phyloP scores from a whole-genome alignment of 2,797 vertebrate genomes.

The Acipenser ruthenus region DNA sequence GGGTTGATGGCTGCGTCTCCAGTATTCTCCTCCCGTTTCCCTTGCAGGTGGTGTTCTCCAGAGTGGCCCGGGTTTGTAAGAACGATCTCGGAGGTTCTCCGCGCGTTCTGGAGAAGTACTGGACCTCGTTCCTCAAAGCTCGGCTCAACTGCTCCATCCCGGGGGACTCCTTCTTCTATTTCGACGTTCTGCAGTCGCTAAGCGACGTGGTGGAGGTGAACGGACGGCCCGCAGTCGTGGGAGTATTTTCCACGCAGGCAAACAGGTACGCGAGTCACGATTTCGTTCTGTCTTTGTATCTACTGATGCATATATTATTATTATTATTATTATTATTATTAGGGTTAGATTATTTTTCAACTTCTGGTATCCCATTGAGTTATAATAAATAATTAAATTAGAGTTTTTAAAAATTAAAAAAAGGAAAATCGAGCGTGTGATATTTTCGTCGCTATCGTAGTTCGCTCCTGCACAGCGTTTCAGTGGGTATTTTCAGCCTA shows the following conservation, averaged over 20 bases:
- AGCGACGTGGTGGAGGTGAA: conserved; percentile 34
- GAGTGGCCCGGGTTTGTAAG: conserved; percentile 85
- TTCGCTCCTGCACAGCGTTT: no score
- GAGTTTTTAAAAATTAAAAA: no score
- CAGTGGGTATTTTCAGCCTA: no score
- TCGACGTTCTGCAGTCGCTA: conserved; percentile 79
- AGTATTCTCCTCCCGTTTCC: background rate
- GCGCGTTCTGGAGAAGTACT: conserved; percentile 84
- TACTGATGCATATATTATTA: no score
- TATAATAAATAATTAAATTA: no score
- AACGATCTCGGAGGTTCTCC: conserved; percentile 87
- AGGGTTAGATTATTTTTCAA: no score
- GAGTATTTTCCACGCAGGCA: conserved; percentile 57
- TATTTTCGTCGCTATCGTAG: no score
- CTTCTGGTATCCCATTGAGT: no score
- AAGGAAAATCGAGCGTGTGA: no score
- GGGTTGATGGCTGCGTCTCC: no score
- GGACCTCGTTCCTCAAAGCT: conserved; percentile 80
- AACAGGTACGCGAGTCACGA: conserved; percentile 44
- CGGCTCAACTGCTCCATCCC: conserved; percentile 62
- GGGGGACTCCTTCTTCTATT: conserved; percentile 85
- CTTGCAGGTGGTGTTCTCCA: conserved; percentile 78
- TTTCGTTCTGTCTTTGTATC: no score
- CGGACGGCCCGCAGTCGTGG: conserved; percentile 45
- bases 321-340: no score